Evolutionary conservation across 2,888 invertebrate genomes (phyloP).

Genomic region (Agapostemon virescens): DNA sequence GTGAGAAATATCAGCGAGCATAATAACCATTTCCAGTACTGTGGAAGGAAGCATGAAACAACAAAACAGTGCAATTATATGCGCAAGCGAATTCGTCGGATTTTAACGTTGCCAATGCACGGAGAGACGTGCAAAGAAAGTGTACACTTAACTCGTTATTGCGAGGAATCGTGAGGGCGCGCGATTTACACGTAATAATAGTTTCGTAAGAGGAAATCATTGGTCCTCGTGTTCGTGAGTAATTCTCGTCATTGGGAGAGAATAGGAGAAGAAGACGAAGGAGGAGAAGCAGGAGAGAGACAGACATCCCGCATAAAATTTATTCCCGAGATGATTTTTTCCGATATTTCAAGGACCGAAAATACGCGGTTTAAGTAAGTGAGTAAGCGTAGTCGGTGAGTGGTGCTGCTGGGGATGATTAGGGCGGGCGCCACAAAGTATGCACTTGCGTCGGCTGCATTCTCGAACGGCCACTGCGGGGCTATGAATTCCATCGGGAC

Average conservation of each 20-base stretch:
- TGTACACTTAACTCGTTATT: background rate
- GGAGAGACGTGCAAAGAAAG: background rate
- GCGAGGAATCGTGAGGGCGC: background rate
- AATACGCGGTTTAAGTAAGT: slow-evolving; percentile 46
- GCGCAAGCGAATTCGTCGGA: background rate
- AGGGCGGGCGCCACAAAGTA: slow-evolving; percentile 66
- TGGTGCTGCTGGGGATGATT: slow-evolving; percentile 62
- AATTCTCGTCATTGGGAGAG: slow-evolving; percentile 11
- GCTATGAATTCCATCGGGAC: slow-evolving; percentile 66
- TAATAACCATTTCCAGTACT: no score
- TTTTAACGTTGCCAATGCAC: background rate
- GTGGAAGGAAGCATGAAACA: background rate
- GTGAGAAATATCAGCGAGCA: no score
- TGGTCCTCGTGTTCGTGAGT: slow-evolving; percentile 12
- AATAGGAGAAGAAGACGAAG: no score
- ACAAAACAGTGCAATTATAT: background rate
- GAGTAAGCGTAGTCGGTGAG: slow-evolving; percentile 47
- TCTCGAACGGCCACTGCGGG: slow-evolving; percentile 56
- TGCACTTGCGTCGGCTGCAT: slow-evolving; percentile 61
- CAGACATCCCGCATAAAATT: background rate
- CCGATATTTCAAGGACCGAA: slow-evolving; percentile 40
- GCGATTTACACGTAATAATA: slow-evolving; percentile 11
- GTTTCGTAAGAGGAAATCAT: slow-evolving; percentile 22
- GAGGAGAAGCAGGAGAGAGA: no score
- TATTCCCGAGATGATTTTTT: slow-evolving; percentile 22